These are phyloP conservation scores for Synanthedon vespiformis DNA, from an alignment of 2,888 invertebrate species.

Conservation along the genomic window DNA sequence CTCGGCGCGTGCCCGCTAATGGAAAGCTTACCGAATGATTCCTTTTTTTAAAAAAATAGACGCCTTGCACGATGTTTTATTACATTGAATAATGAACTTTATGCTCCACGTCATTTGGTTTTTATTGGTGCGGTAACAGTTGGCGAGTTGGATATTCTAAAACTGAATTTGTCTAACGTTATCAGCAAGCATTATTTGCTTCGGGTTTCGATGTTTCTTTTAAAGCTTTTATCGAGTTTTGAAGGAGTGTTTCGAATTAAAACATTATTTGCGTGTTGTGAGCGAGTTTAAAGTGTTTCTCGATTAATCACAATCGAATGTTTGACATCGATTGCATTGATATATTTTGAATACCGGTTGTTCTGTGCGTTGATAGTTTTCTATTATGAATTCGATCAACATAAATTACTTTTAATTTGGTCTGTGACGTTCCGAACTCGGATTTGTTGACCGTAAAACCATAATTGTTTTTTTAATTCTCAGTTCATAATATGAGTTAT, in stretches of 20 bases:
- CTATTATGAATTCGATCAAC: slow-evolving; percentile 67
- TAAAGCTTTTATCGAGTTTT: slow-evolving; percentile 48
- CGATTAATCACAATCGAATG: slow-evolving; percentile 36
- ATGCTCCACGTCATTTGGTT: not conserved
- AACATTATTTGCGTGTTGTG: slow-evolving; percentile 53
- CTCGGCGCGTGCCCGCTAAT: slow-evolving; percentile 65
- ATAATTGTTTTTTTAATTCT: slow-evolving; percentile 37
- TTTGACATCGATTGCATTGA: slow-evolving; percentile 11
- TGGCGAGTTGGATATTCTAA: slow-evolving; percentile 10
- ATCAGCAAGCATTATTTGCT: slow-evolving; percentile 51
- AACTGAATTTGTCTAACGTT: slow-evolving; percentile 37
- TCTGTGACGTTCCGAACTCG: slow-evolving; percentile 39
- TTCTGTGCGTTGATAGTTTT: slow-evolving; percentile 54
- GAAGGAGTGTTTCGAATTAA: slow-evolving; percentile 26
- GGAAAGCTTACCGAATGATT: slow-evolving; percentile 37
- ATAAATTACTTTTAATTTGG: slow-evolving; percentile 64
- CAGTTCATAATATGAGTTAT: slow-evolving; percentile 39
- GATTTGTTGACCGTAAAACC: slow-evolving; percentile 32
- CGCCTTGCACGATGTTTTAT: not conserved
- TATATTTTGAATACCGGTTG: slow-evolving; percentile 24
- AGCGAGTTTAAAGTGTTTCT: slow-evolving; percentile 47
- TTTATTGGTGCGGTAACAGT: not conserved
- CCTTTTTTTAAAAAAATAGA: slow-evolving; percentile 10
- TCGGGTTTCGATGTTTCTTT: slow-evolving; percentile 47
- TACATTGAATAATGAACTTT: not conserved